Base-by-base conservation (phyloP, 1,140 invertebrate species). In the Parasteatoda tepidariorum region DNA sequence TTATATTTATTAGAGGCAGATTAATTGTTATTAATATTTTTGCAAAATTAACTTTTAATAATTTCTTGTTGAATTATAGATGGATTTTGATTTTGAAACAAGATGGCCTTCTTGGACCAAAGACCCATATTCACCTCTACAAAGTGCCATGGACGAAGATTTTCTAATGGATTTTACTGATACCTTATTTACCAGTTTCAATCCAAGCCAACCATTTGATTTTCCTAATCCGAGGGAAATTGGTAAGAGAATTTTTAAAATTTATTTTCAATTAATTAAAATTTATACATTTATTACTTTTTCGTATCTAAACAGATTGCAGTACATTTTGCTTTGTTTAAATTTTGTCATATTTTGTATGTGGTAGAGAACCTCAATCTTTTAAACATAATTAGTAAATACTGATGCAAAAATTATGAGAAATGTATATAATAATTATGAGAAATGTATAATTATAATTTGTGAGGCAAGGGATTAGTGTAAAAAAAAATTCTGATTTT, bases 181-280 rank as follows among this genome's bases (percentile, higher is more conserved):
- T 88, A 95, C 95, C 30, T 91, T 97, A 41, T 96, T 97, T 89
- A 95, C 95, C 68, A 95, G 94, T 61, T 94, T 97, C 86, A 92
- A 93, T 86, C 92, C 91, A 62, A 95, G 95, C 90, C 95, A 96
- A 89, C 95, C 96, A 24, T 97, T 98, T 90, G 94, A 95, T 83
- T 99, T 99, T 91, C 98, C 98, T 7, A 97, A 98, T 91, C 94
- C 96, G 34, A 93, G 96, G 90, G 97, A 99, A 92, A 96, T 98
- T 86, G 94, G 97, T 98, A 91, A 91, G 89, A 75, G 59, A 62
- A 73, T 48, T 3, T 59, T 59, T 59, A 59, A 59, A n/a, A 7
- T 59, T 59, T 7, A 1, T 2, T 15, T n/a, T 59, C 1, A 59
- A 15, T 48, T 48, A 18, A 1, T 48, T 48, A 4, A 2, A 48